Evolutionary conservation across 1,140 invertebrate species (phyloP).

Genomic region (Atta colombica): DNA sequence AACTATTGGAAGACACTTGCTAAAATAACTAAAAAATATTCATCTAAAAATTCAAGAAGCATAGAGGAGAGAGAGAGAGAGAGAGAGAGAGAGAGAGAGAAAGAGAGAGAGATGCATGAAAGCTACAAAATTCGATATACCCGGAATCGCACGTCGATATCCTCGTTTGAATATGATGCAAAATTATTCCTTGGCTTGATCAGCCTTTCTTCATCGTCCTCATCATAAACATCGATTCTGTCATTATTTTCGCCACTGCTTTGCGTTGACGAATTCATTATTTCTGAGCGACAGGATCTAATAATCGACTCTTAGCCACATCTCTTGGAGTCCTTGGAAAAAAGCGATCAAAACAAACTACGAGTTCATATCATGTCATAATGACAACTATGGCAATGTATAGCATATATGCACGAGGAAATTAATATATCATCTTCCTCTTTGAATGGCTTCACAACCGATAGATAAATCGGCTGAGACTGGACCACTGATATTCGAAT

Average conservation of each 20-base stretch:
- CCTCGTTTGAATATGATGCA: slow-evolving; percentile 79
- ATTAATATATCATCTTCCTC: too few species aligned
- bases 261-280: slow-evolving; percentile 66
- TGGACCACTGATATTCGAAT: too few species aligned
- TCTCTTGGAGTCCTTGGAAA: neutral
- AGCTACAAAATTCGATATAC: slow-evolving; percentile 68
- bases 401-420: too few species aligned
- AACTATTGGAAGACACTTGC: neutral
- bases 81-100: too few species aligned
- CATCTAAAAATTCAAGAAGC: neutral
- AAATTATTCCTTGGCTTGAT: slow-evolving; percentile 83
- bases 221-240: slow-evolving; percentile 27
- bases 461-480: too few species aligned
- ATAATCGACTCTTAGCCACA: neutral
- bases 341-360: neutral
- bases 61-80: neutral
- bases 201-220: slow-evolving; percentile 71
- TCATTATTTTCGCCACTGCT: slow-evolving; percentile 70
- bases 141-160: slow-evolving; percentile 79
- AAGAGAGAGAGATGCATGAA: neutral
- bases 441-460: too few species aligned
- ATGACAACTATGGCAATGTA: too few species aligned
- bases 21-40: neutral
- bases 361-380: too few species aligned
- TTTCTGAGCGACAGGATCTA: slow-evolving; percentile 40